Percentiles rank a stretch among this genome's conserved stretches.
These are phyloP conservation scores for Nematopogon swammerdamellus DNA, from an alignment of 2,888 invertebrate species.

Conservation along the genomic window DNA sequence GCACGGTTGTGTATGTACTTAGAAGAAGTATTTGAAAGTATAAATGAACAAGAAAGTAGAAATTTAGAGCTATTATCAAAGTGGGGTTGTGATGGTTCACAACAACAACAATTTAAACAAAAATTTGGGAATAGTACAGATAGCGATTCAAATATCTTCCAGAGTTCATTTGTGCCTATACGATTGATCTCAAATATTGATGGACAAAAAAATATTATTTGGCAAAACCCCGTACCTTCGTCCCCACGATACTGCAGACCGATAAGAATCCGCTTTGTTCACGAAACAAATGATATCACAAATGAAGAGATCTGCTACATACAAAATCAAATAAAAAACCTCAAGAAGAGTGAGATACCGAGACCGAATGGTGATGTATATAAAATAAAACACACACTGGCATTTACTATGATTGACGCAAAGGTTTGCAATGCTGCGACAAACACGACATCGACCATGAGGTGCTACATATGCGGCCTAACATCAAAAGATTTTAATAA, in stretches of 20 bases:
- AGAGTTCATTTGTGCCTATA: conserved; percentile 9
- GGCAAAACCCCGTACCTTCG: conserved; percentile 13
- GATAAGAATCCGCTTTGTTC: conserved; percentile 1
- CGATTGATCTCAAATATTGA: conserved; percentile 5
- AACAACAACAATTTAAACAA: conserved; percentile 16
- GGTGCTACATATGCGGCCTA: conserved; percentile 19
- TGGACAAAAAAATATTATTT: conserved; percentile 6
- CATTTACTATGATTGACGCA: conserved; percentile 19
- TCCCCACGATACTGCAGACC: conserved; percentile 12
- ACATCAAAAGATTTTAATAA: conserved; percentile 20
- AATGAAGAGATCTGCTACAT: conserved; percentile 12
- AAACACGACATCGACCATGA: conserved; percentile 17
- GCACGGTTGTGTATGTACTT: conserved; percentile 4
- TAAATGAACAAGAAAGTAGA: conserved; percentile 10
- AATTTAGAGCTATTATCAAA: no score
- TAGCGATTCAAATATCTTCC: conserved; percentile 13
- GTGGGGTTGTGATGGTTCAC: conserved; percentile 17
- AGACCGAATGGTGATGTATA: not conserved
- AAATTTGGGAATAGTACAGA: conserved; percentile 8
- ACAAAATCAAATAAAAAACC: conserved; percentile 7
- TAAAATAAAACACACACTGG: conserved; percentile 12
- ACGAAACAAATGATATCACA: conserved; percentile 9
- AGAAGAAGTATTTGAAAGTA: conserved; percentile 9
- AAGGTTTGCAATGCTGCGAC: conserved; percentile 21
- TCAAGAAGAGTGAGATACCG: conserved; percentile 1